Evolutionary conservation across 1,140 invertebrate genomes (phyloP), one percentile per base, ranked within the genome.

Genomic region (Drosophila virilis): DNA sequence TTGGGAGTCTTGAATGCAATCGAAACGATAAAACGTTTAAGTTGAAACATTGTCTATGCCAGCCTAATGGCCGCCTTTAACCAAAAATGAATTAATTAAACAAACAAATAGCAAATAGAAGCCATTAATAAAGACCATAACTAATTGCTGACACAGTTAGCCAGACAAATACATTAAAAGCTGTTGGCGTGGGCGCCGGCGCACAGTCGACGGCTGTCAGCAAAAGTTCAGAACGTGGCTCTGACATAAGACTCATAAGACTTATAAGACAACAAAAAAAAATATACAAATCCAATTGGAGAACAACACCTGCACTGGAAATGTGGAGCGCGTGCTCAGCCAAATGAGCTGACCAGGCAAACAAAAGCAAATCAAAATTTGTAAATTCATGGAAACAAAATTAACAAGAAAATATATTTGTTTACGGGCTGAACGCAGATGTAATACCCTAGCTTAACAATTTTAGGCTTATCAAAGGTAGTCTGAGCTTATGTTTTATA

Each of bases 61-160:
- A 40, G 46, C 35, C 17, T 50, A 57, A 68, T 61, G 58, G 57
- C 55, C 22, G 35, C 1, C 35, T 43, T 42, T 15, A 45, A 54
- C 8, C 13, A 48, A 37, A 61, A 48, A 51, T 64, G 52, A 70
- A 77, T 88, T 88, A 88, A 86, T 82, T 86, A 73, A 88, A 80
- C 79, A 88, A 78, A 78, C 79, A 74, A 88, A 88, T 82, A 48
- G 78, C 68, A 76, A 82, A 82, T 88, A 69, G 83, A 59, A 67
- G 50, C 69, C 80, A 88, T 88, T 88, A 88, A 88, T 88, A 88
- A 88, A 67, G 73, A 58, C 61, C 77, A 73, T 52, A 88, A 88
- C 83, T 88, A 88, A 88, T 88, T 88, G 83, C 83, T 88, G 83
- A 89, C 83, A 88, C 83, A 86, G 83, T 86, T 88, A 67, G 75